Base-by-base conservation (phyloP, 2,888 invertebrate species). In the Chymomyza fuscimana region DNA sequence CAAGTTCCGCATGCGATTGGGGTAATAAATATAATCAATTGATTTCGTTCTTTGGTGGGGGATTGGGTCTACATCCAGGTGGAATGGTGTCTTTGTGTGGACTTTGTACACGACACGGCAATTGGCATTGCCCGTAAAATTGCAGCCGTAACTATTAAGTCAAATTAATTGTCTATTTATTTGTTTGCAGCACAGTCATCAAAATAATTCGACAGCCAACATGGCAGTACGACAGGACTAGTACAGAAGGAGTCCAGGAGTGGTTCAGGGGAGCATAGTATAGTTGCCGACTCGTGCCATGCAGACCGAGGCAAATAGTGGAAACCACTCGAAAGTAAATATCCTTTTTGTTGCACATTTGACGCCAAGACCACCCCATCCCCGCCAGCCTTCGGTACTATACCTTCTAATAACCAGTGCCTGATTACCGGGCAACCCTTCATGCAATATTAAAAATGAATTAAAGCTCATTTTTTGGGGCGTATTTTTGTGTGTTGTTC, bases 91-190 rank as follows among this genome's bases (percentile, higher is more conserved):
- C 1, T 46, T 46, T 15, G 46, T 9, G 15, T 32, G 32, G 7
- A 32, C 32, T 51, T 51, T 51, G 32, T n/a, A 51, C 52, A 54
- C 40, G 52, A 16, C 15, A 19, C 52, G 52, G 16, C 52, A 46
- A 54, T 54, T 54, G 40, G 40, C 52, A 54, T 54, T 16, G 7
- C 52, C 52, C 15, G 52, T 54, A 9, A 54, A 54, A 54, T 54
- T 54, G 19, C 19, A 9, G 16, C 16, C 16, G 52, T 54, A 46
- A 46, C 40, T 81, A 87, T 87, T 87, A 86, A 81, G 88, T 81
- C 86, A 83, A 84, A 84, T 84, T 84, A 84, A 84, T 84, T 86
- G 83, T 84, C 70, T 85, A 84, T 88, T 88, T 84, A 88, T 88
- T 86, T 84, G 73, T 75, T 80, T 82, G 83, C 69, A 71, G 68